A percentile compares a stretch with the other conserved stretches of the same genome.
Evolutionary conservation across 2,113 vertebrate species (phyloP).

Genomic region (Carollia perspicillata): DNA sequence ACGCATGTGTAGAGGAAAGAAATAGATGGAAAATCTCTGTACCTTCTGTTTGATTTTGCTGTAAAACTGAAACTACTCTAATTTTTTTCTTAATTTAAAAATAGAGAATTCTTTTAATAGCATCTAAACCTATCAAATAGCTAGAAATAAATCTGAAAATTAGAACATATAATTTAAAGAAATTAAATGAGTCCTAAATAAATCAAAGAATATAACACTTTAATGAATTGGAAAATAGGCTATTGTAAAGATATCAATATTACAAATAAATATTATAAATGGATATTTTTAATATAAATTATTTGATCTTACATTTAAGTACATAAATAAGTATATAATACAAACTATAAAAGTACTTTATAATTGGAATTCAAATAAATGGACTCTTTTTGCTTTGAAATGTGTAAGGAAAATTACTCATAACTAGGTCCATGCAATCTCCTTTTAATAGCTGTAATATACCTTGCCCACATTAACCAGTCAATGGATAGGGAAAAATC

Average conservation of each 20-base stretch:
- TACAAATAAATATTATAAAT: neutral
- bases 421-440: neutral
- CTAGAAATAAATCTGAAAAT: neutral
- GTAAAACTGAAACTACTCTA: neutral
- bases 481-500: neutral
- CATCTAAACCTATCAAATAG: neutral
- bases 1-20: too few species aligned
- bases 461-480: neutral
- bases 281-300: neutral
- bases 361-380: neutral
- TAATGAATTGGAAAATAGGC: neutral
- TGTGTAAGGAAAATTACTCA: neutral
- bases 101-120: neutral
- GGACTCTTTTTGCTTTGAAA: neutral
- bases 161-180: neutral
- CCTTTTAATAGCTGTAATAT: neutral
- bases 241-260: neutral
- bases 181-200: neutral
- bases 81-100: neutral
- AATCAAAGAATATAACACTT: neutral
- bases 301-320: neutral
- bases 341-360: neutral
- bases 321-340: neutral
- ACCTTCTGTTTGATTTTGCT: neutral
- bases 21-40: neutral